A percentile compares a stretch with the other conserved stretches of the same genome.
Evolutionary conservation across 2,797 vertebrate genomes (phyloP).

Genomic region (Cynopterus sphinx): DNA sequence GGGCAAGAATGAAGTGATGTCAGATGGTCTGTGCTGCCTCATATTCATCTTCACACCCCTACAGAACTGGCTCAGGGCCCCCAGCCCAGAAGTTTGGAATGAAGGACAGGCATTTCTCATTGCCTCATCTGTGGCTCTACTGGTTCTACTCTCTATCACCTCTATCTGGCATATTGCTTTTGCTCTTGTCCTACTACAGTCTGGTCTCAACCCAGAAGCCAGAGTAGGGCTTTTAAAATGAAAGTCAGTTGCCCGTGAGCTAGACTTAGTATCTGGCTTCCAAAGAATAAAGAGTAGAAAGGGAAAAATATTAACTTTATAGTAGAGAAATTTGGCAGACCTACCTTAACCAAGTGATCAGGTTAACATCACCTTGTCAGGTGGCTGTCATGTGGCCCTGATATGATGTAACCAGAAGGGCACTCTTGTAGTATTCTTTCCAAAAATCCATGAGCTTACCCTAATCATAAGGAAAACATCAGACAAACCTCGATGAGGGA

Average conservation of each 20-base stretch:
- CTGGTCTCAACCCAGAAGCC: not conserved
- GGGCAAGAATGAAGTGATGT: not conserved
- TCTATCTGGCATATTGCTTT: not conserved
- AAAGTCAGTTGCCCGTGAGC: not conserved
- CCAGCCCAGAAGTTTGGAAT: not conserved
- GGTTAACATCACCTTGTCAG: not conserved
- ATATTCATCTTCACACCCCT: not conserved
- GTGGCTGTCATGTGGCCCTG: not conserved
- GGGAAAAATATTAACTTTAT: not conserved
- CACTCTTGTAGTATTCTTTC: not conserved
- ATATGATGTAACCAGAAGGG: not conserved
- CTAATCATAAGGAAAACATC: not conserved
- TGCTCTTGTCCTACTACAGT: not conserved
- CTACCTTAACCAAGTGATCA: not conserved
- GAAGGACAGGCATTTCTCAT: not conserved
- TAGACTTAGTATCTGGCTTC: not conserved
- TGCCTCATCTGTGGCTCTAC: no score
- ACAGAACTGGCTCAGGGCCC: not conserved
- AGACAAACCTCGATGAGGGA: no score
- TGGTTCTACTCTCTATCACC: no score
- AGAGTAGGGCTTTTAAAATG: not conserved
- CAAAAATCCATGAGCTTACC: not conserved
- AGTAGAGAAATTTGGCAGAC: not conserved
- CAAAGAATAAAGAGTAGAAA: not conserved
- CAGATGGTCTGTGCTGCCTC: not conserved